phyloP scores from a whole-genome alignment of 2,113 vertebrate species.

The Trematomus loennbergii region DNA sequence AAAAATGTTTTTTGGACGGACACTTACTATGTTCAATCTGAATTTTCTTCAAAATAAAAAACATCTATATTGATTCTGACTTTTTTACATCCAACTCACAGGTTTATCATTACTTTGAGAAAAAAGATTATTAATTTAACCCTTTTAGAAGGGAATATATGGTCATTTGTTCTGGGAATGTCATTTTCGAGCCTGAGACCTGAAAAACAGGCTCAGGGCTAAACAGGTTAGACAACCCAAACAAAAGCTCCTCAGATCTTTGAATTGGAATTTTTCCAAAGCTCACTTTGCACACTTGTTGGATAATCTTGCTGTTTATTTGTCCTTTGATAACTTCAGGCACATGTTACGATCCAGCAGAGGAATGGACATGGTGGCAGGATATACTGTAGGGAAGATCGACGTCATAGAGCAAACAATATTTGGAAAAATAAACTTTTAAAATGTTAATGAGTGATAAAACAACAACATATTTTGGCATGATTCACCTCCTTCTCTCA shows the following conservation, averaged over 20 bases:
- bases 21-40: too few relatives aligned
- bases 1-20: too few relatives aligned
- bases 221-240: conserved; percentile 21
- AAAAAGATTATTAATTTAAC: too few relatives aligned
- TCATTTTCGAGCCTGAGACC: too few relatives aligned
- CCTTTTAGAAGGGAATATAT: too few relatives aligned
- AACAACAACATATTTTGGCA: background rate
- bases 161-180: too few relatives aligned
- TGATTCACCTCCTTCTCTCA: background rate
- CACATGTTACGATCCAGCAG: background rate
- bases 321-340: conserved; percentile 23
- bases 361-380: background rate
- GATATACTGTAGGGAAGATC: background rate
- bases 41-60: too few relatives aligned
- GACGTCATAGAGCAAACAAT: background rate
- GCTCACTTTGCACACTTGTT: conserved; percentile 1
- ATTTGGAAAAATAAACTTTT: background rate
- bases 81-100: too few relatives aligned
- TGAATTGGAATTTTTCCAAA: conserved; percentile 1
- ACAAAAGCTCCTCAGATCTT: conserved; percentile 35
- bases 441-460: background rate
- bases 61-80: too few relatives aligned
- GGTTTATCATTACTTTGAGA: too few relatives aligned
- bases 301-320: conserved; percentile 28
- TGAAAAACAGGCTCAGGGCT: too few relatives aligned